phyloP scores from a whole-genome alignment of 2,797 vertebrate species.

The Lacerta agilis region DNA sequence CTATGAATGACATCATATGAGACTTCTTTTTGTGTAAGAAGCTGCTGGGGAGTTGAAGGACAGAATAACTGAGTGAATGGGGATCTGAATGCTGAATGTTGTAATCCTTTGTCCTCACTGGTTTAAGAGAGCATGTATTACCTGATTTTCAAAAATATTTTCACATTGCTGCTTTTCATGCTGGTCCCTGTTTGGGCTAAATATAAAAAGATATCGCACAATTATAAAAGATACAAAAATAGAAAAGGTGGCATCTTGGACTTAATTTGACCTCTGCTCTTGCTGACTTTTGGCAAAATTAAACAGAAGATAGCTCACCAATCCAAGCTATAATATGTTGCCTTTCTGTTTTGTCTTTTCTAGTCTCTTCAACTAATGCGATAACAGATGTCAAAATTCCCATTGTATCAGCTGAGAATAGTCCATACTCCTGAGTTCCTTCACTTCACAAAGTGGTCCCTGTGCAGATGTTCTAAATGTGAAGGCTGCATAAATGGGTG shows the following conservation, averaged over 20 bases:
- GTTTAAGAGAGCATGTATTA: background rate
- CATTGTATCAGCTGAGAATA: background rate
- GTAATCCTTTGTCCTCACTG: background rate
- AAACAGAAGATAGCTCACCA: background rate
- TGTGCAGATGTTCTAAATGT: background rate
- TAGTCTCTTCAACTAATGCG: background rate
- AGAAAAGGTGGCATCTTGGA: background rate
- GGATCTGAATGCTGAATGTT: background rate
- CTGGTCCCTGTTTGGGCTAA: background rate
- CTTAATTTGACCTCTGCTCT: background rate
- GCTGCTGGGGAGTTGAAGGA: background rate
- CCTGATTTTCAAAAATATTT: background rate
- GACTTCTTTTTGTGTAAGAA: background rate
- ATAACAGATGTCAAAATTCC: background rate
- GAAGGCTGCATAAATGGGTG: background rate
- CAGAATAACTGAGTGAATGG: background rate
- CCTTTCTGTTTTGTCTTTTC: background rate
- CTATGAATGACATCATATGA: background rate
- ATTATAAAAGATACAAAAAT: background rate
- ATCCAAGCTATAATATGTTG: background rate
- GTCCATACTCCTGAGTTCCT: background rate
- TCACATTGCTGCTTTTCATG: background rate
- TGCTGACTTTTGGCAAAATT: background rate
- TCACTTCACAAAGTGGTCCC: background rate
- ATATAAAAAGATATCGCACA: background rate